These are phyloP conservation scores for Zeugodacus cucurbitae DNA, from an alignment of 1,140 invertebrate genomes.

Conservation along the genomic window DNA sequence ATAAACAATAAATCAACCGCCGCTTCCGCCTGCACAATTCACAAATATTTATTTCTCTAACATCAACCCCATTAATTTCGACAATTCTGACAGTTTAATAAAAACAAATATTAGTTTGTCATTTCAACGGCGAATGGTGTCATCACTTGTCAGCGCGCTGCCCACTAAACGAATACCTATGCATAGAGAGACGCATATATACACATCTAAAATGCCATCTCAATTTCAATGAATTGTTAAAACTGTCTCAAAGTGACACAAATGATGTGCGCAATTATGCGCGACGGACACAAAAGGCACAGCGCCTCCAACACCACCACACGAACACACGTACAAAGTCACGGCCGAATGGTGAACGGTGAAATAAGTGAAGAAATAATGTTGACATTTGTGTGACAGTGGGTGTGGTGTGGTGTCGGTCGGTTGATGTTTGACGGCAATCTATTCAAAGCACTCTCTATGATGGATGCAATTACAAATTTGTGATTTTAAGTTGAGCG, in stretches of 20 bases:
- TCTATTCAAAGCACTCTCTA: neutral
- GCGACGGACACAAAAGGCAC: neutral
- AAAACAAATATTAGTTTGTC: conserved; percentile 15
- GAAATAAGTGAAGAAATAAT: neutral
- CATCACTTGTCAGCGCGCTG: neutral
- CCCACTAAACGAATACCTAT: neutral
- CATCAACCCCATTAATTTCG: neutral
- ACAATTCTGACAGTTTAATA: conserved; percentile 20
- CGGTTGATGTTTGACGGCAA: neutral
- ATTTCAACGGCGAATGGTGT: neutral
- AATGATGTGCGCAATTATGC: neutral
- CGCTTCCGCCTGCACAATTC: neutral
- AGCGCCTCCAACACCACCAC: neutral
- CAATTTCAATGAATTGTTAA: conserved; percentile 17
- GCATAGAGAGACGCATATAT: neutral
- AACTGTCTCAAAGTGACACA: neutral
- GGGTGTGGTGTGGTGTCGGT: neutral
- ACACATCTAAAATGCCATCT: neutral
- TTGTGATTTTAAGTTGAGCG: conserved; percentile 11
- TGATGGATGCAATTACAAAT: conserved; percentile 31
- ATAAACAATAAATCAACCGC: conserved; percentile 10
- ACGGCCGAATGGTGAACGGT: neutral
- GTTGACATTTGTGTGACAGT: neutral
- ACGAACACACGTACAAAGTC: neutral
- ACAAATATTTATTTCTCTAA: neutral